Conservation (phyloP, 1,140 invertebrate species). For the Myzus persicae region DNA sequence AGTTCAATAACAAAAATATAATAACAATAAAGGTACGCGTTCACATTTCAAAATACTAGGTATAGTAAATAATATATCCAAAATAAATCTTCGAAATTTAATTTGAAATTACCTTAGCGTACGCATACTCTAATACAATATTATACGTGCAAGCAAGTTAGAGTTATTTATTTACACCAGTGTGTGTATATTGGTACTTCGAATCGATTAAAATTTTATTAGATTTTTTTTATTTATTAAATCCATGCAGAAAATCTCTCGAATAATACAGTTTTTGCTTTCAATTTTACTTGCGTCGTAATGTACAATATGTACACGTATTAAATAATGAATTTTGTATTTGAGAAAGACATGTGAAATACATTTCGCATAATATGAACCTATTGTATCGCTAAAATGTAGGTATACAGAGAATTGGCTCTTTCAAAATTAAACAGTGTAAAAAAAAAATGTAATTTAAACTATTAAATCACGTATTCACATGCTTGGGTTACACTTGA, state of each 20-base stretch:
- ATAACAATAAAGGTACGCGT: not conserved
- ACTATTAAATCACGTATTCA: not conserved
- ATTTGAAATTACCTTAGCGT: not conserved
- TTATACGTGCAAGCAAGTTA: not conserved
- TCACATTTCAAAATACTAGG: not conserved
- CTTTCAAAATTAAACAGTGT: not conserved
- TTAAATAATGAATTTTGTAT: slow-evolving; percentile 26
- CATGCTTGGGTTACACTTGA: not conserved
- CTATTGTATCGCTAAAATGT: slow-evolving; percentile 7
- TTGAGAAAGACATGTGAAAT: not conserved
- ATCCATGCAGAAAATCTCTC: not conserved
- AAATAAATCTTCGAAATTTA: slow-evolving; percentile 14
- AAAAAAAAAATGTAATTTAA: not conserved
- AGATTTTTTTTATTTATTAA: not conserved
- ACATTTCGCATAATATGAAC: not conserved
- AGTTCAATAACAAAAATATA: no score
- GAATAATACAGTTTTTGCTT: not conserved
- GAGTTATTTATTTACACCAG: not conserved
- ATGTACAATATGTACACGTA: not conserved
- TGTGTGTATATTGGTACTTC: not conserved
- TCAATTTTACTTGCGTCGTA: no score
- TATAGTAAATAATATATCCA: not conserved
- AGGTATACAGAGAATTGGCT: not conserved
- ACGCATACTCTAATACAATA: not conserved
- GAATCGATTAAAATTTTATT: slow-evolving; percentile 24